Conservation (phyloP, 2,113 vertebrate species). For the Pongo abelii region DNA sequence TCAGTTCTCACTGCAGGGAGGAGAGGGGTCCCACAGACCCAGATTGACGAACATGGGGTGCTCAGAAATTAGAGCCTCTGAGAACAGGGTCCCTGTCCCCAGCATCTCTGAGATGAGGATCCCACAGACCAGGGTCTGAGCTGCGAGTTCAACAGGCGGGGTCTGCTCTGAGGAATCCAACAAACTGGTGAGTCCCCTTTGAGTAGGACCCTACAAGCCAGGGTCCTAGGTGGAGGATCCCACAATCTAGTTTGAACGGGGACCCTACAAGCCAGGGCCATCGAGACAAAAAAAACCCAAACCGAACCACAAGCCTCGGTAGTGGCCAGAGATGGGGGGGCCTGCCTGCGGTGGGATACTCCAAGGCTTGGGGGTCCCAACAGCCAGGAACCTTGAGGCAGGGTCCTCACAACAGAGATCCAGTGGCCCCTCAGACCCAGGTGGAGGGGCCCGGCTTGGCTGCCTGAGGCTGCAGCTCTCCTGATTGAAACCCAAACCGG, state of each 20-base stretch:
- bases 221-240: neutral
- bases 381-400: neutral
- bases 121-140: neutral
- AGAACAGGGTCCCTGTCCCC: neutral
- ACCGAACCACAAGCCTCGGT: neutral
- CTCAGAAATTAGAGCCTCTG: neutral
- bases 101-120: neutral
- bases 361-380: neutral
- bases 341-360: neutral
- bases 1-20: neutral
- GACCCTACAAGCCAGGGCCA: neutral
- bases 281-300: neutral
- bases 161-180: neutral
- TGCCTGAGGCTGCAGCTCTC: constrained; percentile 57
- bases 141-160: neutral
- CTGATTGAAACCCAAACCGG: constrained; percentile 72
- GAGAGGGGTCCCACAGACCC: neutral
- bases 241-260: neutral
- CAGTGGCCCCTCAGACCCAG: constrained; percentile 41
- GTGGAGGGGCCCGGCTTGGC: constrained; percentile 38
- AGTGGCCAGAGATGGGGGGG: neutral
- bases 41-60: neutral
- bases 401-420: neutral
- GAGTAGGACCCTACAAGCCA: neutral
- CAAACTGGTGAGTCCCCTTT: neutral